Conservation (phyloP, 2,888 invertebrate genomes). For the Deroplatys truncata region DNA sequence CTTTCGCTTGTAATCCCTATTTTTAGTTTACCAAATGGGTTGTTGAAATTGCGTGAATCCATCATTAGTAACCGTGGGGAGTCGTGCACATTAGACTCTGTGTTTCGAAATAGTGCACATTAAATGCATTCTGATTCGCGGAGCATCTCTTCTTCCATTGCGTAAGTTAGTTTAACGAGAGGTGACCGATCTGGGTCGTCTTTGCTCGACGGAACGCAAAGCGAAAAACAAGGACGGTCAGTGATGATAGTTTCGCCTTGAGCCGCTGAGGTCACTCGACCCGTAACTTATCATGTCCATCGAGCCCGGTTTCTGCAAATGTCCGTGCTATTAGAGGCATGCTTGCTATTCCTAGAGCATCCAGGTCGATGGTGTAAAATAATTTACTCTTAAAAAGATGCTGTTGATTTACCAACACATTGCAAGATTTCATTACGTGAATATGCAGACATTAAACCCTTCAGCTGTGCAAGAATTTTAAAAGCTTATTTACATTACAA, state of each 20-base stretch:
- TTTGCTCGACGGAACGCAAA: not conserved
- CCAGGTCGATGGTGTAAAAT: not conserved
- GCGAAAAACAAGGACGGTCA: not conserved
- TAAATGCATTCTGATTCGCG: not conserved
- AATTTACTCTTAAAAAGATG: not conserved
- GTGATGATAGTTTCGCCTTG: not conserved
- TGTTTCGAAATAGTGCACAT: not conserved
- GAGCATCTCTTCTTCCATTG: not conserved
- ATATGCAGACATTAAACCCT: too few relatives aligned
- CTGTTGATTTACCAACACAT: not conserved
- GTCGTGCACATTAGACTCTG: not conserved
- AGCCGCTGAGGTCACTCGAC: not conserved
- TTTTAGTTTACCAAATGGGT: too few relatives aligned
- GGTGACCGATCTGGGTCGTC: not conserved
- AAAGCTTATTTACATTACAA: too few relatives aligned
- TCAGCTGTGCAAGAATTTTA: too few relatives aligned
- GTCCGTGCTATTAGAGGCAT: not conserved
- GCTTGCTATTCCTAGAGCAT: not conserved
- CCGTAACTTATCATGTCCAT: not conserved
- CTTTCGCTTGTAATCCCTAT: too few relatives aligned
- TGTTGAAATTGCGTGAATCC: too few relatives aligned
- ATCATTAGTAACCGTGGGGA: too few relatives aligned
- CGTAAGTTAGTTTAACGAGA: not conserved
- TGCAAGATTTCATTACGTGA: too few relatives aligned
- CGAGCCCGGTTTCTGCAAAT: not conserved